Conservation (phyloP, 35 echinoderm and acorn worm species). For the Lytechinus variegatus region DNA sequence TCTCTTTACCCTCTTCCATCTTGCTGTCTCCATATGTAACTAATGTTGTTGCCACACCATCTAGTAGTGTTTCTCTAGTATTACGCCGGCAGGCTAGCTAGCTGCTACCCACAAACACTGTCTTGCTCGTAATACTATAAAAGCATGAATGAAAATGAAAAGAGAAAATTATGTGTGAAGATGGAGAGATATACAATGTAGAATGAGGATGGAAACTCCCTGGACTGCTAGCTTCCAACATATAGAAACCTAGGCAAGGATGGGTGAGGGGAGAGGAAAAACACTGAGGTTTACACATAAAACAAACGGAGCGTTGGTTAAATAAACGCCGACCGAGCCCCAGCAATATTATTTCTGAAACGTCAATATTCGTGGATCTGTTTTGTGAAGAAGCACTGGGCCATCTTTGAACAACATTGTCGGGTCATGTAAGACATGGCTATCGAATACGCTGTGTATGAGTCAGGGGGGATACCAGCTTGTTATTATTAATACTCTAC, state of each 20-base stretch:
- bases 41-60: conserved; percentile 35
- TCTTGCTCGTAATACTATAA: conserved; percentile 24
- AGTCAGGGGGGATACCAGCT: background rate
- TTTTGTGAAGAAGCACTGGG: conserved; percentile 33
- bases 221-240: background rate
- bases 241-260: background rate
- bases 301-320: conserved; percentile 54
- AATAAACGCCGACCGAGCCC: conserved; percentile 44
- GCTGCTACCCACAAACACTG: background rate
- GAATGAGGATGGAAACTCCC: background rate
- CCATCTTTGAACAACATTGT: background rate
- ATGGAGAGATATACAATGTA: background rate
- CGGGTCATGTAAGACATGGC: conserved; percentile 8
- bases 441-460: background rate
- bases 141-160: conserved; percentile 46
- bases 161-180: conserved; percentile 39
- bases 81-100: conserved; percentile 37
- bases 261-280: background rate
- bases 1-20: background rate
- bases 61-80: conserved; percentile 45
- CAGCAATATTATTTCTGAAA: conserved; percentile 53
- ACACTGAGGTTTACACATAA: conserved; percentile 53
- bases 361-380: conserved; percentile 51
- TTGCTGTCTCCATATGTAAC: background rate
- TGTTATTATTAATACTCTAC: conserved; percentile 7